Conservation (phyloP, 2,888 invertebrate species). For the Melitaea athalia region DNA sequence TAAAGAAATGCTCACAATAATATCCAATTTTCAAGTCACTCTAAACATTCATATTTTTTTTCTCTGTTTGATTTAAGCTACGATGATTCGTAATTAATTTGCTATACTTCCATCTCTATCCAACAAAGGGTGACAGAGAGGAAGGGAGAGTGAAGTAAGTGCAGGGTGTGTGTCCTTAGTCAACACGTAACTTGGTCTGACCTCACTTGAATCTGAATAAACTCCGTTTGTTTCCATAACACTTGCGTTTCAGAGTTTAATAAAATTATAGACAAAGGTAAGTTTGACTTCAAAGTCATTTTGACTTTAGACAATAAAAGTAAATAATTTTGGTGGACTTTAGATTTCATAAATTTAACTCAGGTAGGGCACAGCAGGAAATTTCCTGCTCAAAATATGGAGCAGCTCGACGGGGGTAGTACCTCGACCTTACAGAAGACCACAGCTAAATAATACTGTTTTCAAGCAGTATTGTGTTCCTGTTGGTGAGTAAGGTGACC, state of each 20-base stretch:
- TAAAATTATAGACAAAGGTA: no score
- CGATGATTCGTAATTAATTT: conserved; percentile 2
- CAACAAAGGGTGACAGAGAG: background rate
- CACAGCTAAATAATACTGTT: no score
- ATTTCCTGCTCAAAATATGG: no score
- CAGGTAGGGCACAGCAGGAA: no score
- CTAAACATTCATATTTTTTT: background rate
- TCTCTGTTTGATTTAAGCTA: background rate
- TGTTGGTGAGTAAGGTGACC: no score
- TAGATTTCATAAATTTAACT: no score
- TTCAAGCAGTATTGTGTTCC: no score
- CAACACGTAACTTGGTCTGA: conserved; percentile 20
- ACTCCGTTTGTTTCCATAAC: conserved; percentile 27
- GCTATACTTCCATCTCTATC: background rate
- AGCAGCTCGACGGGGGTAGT: no score
- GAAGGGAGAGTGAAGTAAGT: conserved; percentile 20
- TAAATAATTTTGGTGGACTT: no score
- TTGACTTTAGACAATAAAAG: no score
- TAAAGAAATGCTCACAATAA: background rate
- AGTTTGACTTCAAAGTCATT: no score
- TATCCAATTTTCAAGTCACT: background rate
- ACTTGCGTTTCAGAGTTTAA: background rate
- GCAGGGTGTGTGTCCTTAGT: conserved; percentile 17
- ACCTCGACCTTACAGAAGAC: no score
- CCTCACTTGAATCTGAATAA: conserved; percentile 29